Evolutionary conservation across 1,140 invertebrate species (phyloP), one percentile per base, ranked within the genome.

Genomic region (Drosophila ananassae): DNA sequence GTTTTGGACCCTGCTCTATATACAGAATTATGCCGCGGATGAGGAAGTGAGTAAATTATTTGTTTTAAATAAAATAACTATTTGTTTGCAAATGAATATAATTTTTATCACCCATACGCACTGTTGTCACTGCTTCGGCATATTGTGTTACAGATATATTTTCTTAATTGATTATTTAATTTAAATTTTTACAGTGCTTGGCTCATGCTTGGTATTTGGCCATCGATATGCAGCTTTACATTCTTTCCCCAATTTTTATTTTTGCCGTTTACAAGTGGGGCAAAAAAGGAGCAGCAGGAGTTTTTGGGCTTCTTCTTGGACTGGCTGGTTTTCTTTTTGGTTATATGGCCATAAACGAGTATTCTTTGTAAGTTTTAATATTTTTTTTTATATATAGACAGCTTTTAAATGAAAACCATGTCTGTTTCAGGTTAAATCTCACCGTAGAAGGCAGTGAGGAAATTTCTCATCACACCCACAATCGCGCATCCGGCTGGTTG

Each of bases 161-260:
- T 17, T 17, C 17, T 17, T 17, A 0, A 17, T 1, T 17, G 17
- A 17, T 0, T 17, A 17, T 17, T 17, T 17, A 17, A 28, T 28
- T 28, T 28, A 6, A 6, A 6, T 28, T 28, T 1, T 28, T 28
- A 28, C 7, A 97, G 96, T 98, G 97, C 77, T 95, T 98, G 94
- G 95, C 95, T 48, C 96, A 97, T 93, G 95, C 96, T 0, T 98
- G 97, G 97, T 98, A 97, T 80, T 92, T 98, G 44, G 95, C 96
- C 6, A 96, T 96, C 56, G 97, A 98, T 81, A 97, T 96, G 72
- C 96, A 97, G 91, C 93, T 97, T 57, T 97, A 97, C 89, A 92
- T 97, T 55, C 85, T 97, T 3, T 95, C 96, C 9, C 95, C 96
- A 0, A 90, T 96, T n/a, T 93, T 98, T 44, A 93, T 97, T 57